Evolutionary conservation across 2,113 vertebrate genomes (phyloP), one percentile per base, ranked within the genome.

Genomic region (Aptenodytes forsteri): DNA sequence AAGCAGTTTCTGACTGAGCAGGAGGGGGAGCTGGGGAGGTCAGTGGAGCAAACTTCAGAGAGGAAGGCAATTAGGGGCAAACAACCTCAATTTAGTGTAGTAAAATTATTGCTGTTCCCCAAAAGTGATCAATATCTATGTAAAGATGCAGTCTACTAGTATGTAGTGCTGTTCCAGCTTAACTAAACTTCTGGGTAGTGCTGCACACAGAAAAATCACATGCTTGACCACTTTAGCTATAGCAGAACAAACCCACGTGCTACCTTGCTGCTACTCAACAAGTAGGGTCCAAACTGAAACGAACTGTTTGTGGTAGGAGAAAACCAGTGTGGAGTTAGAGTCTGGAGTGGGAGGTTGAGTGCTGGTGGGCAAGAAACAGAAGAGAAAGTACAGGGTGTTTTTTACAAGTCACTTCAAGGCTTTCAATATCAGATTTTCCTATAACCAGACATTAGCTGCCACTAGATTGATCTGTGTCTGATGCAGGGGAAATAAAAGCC

Each of bases 221-320:
- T 6, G 13, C 17, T 58, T 7, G 15, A 14, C 15, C 20, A 3
- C 17, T 42, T 52, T 1, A 61, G 46, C 38, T 54, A 0, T 1
- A 34, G 55, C 2, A 0, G 75, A 55, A 49, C 26, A 71, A 71
- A 32, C 11, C 40, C 55, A 34, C 4, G 0, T 2, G 14, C 44
- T 34, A 10, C 22, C 7, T 36, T 16, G 27, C 49, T 38, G 47
- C 61, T 66, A 3, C 46, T 5, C 46, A 10, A 7, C 1, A 9
- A 19, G 32, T 0, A 58, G 46, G 26, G 21, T 26, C n/a, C 10
- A 2, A 54, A 46, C 23, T 32, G 42, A n/a, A 36, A 32, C 1
- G 9, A 16, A 16, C 46, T 27, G 25, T 44, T 50, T 29, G 25
- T 38, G 34, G 23, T 0, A 50, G 58, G 70, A 73, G 29, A n/a